A percentile compares a stretch with the other conserved stretches of the same genome.
Conservation (phyloP, 2,888 invertebrate species). For the Dilophus febrilis region DNA sequence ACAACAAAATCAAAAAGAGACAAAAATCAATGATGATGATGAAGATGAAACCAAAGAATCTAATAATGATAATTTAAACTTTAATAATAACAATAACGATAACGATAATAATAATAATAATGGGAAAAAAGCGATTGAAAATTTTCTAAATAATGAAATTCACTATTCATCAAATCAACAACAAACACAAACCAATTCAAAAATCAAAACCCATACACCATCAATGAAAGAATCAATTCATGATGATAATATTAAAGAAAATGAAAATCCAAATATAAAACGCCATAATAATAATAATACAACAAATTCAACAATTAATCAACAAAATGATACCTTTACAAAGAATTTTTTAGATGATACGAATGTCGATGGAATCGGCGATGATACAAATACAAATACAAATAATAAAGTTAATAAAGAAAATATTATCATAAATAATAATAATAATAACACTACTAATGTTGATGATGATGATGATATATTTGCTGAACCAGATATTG, state of each 20-base stretch:
- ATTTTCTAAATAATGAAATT: slow-evolving; percentile 11
- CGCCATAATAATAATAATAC: neutral
- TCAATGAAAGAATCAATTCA: too few relatives aligned
- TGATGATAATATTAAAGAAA: slow-evolving; percentile 9
- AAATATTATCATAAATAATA: too few relatives aligned
- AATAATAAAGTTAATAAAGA: too few relatives aligned
- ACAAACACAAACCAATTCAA: neutral
- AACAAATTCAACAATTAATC: too few relatives aligned
- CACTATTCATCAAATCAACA: slow-evolving; percentile 9
- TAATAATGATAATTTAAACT: neutral
- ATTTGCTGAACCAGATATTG: too few relatives aligned
- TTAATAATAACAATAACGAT: neutral
- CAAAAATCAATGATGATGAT: neutral
- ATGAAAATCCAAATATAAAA: slow-evolving; percentile 10
- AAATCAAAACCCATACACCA: too few relatives aligned
- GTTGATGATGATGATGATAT: too few relatives aligned
- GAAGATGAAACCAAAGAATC: slow-evolving; percentile 3
- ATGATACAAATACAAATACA: neutral
- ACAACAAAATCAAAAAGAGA: neutral
- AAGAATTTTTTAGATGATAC: too few relatives aligned
- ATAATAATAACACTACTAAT: too few relatives aligned
- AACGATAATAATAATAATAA: slow-evolving; percentile 5
- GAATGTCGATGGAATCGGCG: too few relatives aligned
- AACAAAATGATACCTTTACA: too few relatives aligned
- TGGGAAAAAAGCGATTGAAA: too few relatives aligned